phyloP scores from a whole-genome alignment of 2,797 vertebrate species.

The Lacerta bilineata region DNA sequence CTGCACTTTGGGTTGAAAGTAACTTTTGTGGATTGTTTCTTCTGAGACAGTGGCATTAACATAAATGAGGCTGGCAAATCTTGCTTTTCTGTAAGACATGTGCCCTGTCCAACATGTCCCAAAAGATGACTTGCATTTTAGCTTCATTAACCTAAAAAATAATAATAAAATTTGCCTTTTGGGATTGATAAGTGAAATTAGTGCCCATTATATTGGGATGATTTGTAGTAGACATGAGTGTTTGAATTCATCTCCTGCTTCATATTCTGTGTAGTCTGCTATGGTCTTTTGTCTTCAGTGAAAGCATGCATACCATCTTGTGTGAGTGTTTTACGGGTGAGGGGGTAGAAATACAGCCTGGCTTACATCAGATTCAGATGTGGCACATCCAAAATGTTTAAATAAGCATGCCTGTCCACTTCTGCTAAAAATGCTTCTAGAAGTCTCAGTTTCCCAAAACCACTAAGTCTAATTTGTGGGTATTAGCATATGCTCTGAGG shows the following conservation, averaged over 20 bases:
- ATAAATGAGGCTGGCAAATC: background rate
- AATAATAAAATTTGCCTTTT: background rate
- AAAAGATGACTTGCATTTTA: background rate
- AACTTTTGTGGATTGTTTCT: conserved; percentile 25
- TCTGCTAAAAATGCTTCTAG: background rate
- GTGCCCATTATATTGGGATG: no score
- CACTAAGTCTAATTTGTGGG: background rate
- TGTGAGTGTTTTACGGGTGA: background rate
- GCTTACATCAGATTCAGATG: background rate
- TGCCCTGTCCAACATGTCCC: background rate
- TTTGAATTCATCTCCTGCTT: background rate
- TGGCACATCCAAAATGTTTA: background rate
- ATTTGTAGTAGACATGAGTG: no score
- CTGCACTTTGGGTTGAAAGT: conserved; percentile 39
- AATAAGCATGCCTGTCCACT: background rate
- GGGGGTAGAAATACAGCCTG: background rate
- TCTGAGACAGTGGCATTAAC: background rate
- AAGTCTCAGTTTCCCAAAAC: background rate
- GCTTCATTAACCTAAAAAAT: background rate
- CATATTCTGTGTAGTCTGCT: background rate
- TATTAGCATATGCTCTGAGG: background rate
- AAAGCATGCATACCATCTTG: background rate
- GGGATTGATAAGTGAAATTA: background rate
- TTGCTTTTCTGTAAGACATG: background rate
- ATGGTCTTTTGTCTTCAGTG: background rate